Conservation (phyloP, 1,140 invertebrate genomes). For the Drosophila sulfurigaster region DNA sequence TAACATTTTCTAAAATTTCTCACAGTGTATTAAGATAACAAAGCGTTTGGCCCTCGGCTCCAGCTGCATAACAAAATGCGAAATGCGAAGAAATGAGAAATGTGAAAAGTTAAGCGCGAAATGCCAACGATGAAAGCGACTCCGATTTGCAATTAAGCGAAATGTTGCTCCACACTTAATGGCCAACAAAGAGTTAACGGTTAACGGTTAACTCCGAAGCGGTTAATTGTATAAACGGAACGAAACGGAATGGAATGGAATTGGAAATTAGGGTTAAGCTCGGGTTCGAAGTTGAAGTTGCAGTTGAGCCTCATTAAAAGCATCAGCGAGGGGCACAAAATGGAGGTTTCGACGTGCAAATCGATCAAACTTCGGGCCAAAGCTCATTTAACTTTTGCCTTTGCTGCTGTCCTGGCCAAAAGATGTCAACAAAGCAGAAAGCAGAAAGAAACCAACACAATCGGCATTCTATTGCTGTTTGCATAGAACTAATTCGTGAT, state of each 20-base stretch:
- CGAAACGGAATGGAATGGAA: not conserved
- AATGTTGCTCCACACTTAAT: conserved; percentile 42
- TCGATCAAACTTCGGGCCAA: conserved; percentile 72
- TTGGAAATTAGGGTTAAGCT: not conserved
- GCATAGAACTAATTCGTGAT: conserved; percentile 54
- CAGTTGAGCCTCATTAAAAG: not conserved
- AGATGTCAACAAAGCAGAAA: conserved; percentile 59
- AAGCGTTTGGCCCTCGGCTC: conserved; percentile 40
- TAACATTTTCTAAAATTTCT: not conserved
- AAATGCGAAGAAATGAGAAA: conserved; percentile 28
- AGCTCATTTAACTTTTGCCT: conserved; percentile 74
- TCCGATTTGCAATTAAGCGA: conserved; percentile 56
- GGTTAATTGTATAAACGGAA: conserved; percentile 40
- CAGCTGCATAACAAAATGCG: conserved; percentile 38
- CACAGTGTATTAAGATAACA: conserved; percentile 31
- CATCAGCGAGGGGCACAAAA: not conserved
- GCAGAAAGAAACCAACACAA: conserved; percentile 52
- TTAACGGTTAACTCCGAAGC: conserved; percentile 21
- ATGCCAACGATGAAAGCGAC: conserved; percentile 73
- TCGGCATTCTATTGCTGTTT: conserved; percentile 68
- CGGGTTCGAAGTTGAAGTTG: not conserved
- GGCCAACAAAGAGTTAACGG: conserved; percentile 26
- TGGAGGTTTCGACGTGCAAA: conserved; percentile 33
- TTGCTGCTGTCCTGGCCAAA: conserved; percentile 30
- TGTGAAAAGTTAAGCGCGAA: conserved; percentile 42